Conservation (phyloP, 2,888 invertebrate species). For the Acleris cristana region DNA sequence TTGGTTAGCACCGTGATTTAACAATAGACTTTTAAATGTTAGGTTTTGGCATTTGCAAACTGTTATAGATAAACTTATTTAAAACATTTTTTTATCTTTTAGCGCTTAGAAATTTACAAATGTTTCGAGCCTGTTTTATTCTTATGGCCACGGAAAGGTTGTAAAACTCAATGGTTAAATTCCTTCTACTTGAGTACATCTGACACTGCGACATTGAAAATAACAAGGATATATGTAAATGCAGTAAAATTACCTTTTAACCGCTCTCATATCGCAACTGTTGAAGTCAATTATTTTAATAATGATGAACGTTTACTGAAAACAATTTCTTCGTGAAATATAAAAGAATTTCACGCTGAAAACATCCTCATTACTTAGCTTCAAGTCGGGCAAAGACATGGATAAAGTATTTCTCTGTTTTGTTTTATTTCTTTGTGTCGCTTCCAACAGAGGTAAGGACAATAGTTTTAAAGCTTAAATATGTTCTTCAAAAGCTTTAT, state of each 20-base stretch:
- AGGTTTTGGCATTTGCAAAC: no score
- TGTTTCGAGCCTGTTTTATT: no score
- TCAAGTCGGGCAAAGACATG: slow-evolving; percentile 45
- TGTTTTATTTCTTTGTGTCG: slow-evolving; percentile 34
- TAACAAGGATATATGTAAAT: slow-evolving; percentile 24
- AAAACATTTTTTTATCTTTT: no score
- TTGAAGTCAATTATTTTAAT: slow-evolving; percentile 45
- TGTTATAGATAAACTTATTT: no score
- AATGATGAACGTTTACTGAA: slow-evolving; percentile 37
- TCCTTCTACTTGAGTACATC: slow-evolving; percentile 8
- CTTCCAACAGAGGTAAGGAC: slow-evolving; percentile 35
- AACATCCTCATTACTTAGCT: slow-evolving; percentile 42
- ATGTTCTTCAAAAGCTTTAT: slow-evolving; percentile 24
- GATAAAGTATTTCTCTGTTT: slow-evolving; percentile 41
- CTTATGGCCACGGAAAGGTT: no score
- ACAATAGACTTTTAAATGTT: no score
- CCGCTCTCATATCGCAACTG: slow-evolving; percentile 48
- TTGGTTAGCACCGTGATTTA: no score
- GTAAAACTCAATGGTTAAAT: slow-evolving; percentile 1
- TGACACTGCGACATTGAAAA: slow-evolving; percentile 37
- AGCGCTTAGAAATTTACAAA: background rate
- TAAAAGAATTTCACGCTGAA: slow-evolving; percentile 46
- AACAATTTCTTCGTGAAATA: slow-evolving; percentile 43
- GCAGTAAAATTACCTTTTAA: slow-evolving; percentile 43
- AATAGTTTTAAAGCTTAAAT: slow-evolving; percentile 34